Evolutionary conservation across 2,113 vertebrate genomes (phyloP).

Genomic region (Thunnus thynnus): DNA sequence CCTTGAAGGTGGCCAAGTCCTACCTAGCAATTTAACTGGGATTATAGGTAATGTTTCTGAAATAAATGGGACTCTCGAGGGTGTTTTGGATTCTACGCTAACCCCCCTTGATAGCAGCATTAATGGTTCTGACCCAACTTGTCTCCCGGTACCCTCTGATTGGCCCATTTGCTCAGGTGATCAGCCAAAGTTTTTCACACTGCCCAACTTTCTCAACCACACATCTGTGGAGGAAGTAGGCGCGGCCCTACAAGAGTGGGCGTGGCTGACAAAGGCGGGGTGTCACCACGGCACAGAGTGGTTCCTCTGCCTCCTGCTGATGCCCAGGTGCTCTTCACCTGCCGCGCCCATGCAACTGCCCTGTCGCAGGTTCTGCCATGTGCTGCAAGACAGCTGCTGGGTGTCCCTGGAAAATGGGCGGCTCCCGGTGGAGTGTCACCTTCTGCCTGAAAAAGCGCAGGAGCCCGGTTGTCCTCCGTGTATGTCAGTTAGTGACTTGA

Average conservation of each 20-base stretch:
- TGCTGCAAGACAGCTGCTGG: slow-evolving; percentile 91
- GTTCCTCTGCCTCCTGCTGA: slow-evolving; percentile 94
- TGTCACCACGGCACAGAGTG: slow-evolving; percentile 90
- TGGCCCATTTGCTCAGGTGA: slow-evolving; percentile 85
- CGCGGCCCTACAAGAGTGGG: slow-evolving; percentile 85
- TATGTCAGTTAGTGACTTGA: slow-evolving; percentile 80
- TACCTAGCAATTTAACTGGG: slow-evolving; percentile 7
- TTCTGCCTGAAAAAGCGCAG: slow-evolving; percentile 85
- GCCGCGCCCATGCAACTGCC: slow-evolving; percentile 69
- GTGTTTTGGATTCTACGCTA: slow-evolving; percentile 28
- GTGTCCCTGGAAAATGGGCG: slow-evolving; percentile 74
- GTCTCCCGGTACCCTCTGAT: slow-evolving; percentile 80
- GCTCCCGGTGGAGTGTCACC: slow-evolving; percentile 89
- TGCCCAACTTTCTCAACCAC: slow-evolving; percentile 91
- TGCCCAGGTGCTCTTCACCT: slow-evolving; percentile 81
- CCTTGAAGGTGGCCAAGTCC: not conserved
- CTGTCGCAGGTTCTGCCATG: slow-evolving; percentile 91
- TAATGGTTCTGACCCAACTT: slow-evolving; percentile 60
- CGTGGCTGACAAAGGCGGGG: slow-evolving; percentile 81
- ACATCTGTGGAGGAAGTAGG: slow-evolving; percentile 81
- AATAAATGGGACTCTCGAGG: slow-evolving; percentile 7
- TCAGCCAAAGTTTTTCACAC: slow-evolving; percentile 70
- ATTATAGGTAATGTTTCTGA: not conserved
- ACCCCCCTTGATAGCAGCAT: slow-evolving; percentile 38
- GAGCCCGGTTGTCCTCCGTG: slow-evolving; percentile 85